Evolutionary conservation across 2,888 invertebrate species (phyloP).

Genomic region (Plebejus melissa): DNA sequence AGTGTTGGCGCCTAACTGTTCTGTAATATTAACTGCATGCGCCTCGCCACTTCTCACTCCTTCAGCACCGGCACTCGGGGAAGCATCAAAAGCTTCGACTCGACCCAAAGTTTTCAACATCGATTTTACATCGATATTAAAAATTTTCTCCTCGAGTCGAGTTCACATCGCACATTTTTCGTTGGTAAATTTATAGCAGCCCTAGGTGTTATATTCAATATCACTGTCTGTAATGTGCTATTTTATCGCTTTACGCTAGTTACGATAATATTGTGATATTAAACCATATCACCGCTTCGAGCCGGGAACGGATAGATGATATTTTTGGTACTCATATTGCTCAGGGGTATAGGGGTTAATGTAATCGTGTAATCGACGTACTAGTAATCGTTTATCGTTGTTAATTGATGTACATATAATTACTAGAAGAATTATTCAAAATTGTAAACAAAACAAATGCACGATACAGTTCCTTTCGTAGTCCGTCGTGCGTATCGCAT

Average conservation of each 20-base stretch:
- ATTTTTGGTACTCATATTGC: constrained; percentile 76
- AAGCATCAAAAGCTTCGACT: background rate
- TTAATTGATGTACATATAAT: constrained; percentile 54
- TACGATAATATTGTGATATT: constrained; percentile 59
- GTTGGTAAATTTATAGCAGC: background rate
- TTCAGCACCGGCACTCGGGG: constrained; percentile 46
- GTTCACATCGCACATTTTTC: background rate
- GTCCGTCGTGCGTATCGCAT: constrained; percentile 71
- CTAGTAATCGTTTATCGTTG: constrained; percentile 46
- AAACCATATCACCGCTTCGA: constrained; percentile 70
- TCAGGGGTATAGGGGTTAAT: constrained; percentile 58
- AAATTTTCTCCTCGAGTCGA: background rate
- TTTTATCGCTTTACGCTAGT: constrained; percentile 37
- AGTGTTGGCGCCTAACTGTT: constrained; percentile 57
- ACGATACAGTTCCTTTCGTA: constrained; percentile 78
- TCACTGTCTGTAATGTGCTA: constrained; percentile 26
- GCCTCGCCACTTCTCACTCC: constrained; percentile 58
- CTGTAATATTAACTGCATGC: constrained; percentile 55
- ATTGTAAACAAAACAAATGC: constrained; percentile 70
- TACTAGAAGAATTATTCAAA: constrained; percentile 56
- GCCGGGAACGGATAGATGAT: constrained; percentile 56
- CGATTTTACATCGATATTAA: background rate
- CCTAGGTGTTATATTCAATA: constrained; percentile 27
- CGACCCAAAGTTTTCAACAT: constrained; percentile 1
- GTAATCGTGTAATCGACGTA: constrained; percentile 49